Conservation (phyloP, 2,113 vertebrate genomes). For the Phylloscopus whistleri region DNA sequence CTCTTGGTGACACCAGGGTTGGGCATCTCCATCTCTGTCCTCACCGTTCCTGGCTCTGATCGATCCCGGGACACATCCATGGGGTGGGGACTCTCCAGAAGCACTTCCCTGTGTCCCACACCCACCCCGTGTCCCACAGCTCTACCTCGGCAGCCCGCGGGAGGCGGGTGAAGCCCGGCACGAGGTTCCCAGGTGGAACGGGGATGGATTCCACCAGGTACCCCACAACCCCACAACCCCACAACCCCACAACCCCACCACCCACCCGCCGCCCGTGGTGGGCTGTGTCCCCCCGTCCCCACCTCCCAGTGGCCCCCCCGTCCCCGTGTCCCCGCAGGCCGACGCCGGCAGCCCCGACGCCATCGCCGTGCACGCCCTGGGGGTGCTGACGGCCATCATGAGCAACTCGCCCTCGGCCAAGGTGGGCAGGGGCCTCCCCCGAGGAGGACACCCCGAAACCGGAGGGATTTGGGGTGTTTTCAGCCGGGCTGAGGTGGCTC, state of each 20-base stretch:
- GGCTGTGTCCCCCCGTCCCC: neutral
- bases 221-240: neutral
- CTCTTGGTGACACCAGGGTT: neutral
- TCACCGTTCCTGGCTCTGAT: neutral
- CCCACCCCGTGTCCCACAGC: constrained; percentile 73
- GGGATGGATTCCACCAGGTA: constrained; percentile 23
- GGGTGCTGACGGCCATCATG: constrained; percentile 94
- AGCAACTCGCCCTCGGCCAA: constrained; percentile 91
- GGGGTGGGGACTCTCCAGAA: neutral
- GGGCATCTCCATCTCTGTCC: neutral
- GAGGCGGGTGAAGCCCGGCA: constrained; percentile 71
- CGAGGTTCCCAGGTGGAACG: constrained; percentile 67
- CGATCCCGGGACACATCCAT: fast-evolving
- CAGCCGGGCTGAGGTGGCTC: neutral
- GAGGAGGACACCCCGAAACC: neutral
- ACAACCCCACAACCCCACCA: no score
- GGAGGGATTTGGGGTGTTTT: neutral
- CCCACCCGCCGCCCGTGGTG: no score
- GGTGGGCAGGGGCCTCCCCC: constrained; percentile 67
- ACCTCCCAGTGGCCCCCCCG: neutral
- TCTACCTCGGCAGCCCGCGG: constrained; percentile 85
- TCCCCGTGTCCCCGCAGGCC: constrained; percentile 64
- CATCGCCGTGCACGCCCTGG: constrained; percentile 89
- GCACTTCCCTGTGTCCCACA: neutral
- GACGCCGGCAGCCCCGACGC: constrained; percentile 77